Conservation (phyloP, 2,797 vertebrate genomes). For the Hipposideros larvatus region DNA sequence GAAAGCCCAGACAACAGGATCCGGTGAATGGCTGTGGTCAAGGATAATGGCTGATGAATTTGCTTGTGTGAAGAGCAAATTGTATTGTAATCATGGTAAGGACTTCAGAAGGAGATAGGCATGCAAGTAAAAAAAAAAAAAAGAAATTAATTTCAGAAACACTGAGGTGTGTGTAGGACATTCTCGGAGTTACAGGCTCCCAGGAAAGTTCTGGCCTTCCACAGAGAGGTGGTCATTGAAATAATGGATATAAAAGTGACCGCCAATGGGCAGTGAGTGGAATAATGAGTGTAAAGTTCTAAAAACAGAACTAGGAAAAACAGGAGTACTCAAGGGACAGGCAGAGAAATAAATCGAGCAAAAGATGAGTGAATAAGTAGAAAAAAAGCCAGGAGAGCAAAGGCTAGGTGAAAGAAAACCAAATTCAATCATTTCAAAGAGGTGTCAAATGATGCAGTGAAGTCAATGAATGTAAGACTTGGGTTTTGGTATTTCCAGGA, state of each 20-base stretch:
- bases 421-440: not conserved
- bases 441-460: not conserved
- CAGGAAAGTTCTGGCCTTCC: not conserved
- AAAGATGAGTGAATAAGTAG: not conserved
- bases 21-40: not conserved
- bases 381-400: not conserved
- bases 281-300: not conserved
- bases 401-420: not conserved
- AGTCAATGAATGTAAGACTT: not conserved
- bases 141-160: conserved; percentile 1
- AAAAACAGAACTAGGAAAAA: not conserved
- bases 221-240: not conserved
- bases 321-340: not conserved
- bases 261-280: too few species aligned
- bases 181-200: not conserved
- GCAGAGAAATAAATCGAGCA: not conserved
- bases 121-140: not conserved
- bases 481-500: not conserved
- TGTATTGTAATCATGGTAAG: not conserved
- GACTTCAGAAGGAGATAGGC: not conserved
- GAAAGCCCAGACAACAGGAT: not conserved
- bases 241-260: not conserved
- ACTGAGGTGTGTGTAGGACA: not conserved
- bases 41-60: not conserved
- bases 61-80: not conserved